Percentiles rank a stretch among this genome's conserved stretches.
These are phyloP conservation scores for Boleophthalmus pectinirostris DNA, from an alignment of 2,113 vertebrate genomes.

Conservation along the genomic window DNA sequence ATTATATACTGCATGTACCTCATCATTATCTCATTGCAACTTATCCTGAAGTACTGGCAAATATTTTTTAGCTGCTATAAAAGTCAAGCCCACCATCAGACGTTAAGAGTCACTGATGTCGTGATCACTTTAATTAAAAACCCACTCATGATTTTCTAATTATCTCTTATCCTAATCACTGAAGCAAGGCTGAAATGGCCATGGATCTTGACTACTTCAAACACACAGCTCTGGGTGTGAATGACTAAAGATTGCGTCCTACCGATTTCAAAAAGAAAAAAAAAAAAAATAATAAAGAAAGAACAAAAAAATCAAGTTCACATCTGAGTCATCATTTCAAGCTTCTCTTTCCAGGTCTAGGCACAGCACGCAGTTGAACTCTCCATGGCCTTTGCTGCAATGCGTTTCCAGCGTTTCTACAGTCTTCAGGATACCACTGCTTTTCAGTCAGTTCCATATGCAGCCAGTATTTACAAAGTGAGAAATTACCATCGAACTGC, in stretches of 20 bases:
- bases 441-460: neutral
- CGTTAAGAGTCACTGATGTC: neutral
- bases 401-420: conserved; percentile 5
- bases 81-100: neutral
- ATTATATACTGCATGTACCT: no score
- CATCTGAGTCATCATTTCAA: conserved; percentile 27
- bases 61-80: neutral
- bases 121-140: neutral
- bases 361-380: conserved; percentile 1
- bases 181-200: neutral
- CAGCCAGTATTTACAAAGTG: neutral
- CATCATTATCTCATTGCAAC: neutral
- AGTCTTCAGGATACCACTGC: conserved; percentile 4
- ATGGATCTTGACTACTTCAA: neutral
- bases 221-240: conserved; percentile 15
- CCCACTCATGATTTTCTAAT: neutral
- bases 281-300: no score
- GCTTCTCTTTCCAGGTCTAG: conserved; percentile 12
- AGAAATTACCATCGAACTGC: conserved; percentile 13
- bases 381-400: neutral
- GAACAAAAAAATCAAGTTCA: neutral
- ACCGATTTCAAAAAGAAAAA: conserved; percentile 11
- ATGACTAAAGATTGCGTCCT: conserved; percentile 12
- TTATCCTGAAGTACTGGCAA: neutral
- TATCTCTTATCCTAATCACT: neutral